Evolutionary conservation across 2,797 vertebrate genomes (phyloP).

Genomic region (Leptoclinus maculatus): DNA sequence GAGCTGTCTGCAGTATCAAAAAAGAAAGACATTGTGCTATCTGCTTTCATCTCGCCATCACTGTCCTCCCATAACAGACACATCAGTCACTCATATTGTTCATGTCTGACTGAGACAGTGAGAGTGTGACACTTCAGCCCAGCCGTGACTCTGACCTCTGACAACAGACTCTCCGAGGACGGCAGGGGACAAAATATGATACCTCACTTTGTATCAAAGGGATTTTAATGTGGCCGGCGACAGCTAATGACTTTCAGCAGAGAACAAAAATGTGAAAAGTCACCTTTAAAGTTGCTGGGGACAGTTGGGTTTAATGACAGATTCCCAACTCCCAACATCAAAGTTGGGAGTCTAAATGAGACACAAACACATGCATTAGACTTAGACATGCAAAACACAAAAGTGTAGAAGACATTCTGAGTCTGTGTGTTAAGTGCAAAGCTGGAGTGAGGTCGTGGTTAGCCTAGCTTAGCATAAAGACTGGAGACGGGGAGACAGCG

Average conservation of each 20-base stretch:
- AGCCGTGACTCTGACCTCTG: constrained; percentile 23
- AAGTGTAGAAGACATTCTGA: background rate
- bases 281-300: background rate
- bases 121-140: background rate
- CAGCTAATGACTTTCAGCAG: background rate
- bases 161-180: background rate
- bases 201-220: background rate
- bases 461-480: background rate
- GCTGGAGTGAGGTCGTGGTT: background rate
- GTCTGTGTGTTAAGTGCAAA: background rate
- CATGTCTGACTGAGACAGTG: background rate
- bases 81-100: constrained; percentile 47
- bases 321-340: background rate
- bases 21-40: constrained; percentile 33
- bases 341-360: no score
- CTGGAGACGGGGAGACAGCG: background rate
- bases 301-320: background rate
- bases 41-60: constrained; percentile 18
- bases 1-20: constrained; percentile 35
- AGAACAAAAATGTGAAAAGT: background rate
- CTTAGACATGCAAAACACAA: background rate
- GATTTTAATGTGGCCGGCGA: background rate
- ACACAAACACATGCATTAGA: background rate
- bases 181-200: background rate
- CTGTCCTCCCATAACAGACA: constrained; percentile 19